Base-by-base conservation (phyloP, 1,140 invertebrate species). In the Aphelenchoides fujianensis region DNA sequence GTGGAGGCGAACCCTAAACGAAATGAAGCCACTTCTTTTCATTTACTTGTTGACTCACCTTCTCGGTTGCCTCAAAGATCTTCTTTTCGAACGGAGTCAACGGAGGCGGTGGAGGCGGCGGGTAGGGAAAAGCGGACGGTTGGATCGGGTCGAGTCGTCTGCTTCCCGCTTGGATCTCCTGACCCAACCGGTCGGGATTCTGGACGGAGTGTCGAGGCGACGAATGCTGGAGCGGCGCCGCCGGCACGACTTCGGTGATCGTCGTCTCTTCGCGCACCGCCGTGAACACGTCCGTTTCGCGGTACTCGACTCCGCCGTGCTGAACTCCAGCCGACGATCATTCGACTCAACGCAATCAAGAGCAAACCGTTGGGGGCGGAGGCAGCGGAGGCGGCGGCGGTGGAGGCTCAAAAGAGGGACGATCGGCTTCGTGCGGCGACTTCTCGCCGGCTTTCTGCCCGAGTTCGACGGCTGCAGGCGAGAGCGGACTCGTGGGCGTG, bases 401-500 rank as follows among this genome's bases (percentile, higher is more conserved):
- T 23, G 41, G 41, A n/a, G n/a, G n/a, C n/a, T n/a, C n/a, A n/a
- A 12, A 48, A 48, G 41, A 48, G 23, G 23, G 41, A 48, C 23
- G 12, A 23, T 48, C 23, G 12, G 41, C 41, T 48, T 48, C 23
- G 41, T 48, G 41, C 23, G 41, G 41, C 23, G 12, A 16, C 41
- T 48, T 12, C 23, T 48, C 41, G 12, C 23, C 41, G 41, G 23
- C 41, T 48, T 48, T 12, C 23, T 48, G 41, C 41, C 23, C 41
- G 41, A 48, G n/a, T n/a, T n/a, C n/a, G n/a, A n/a, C n/a, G n/a
- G n/a, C 41, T 48, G 41, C 7, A 59, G 55, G 55, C 34, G 55
- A 7, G 5, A 59, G 5, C 7, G 55, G 55, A 16, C 27, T 16
- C 12, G 7, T 23, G 5, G 55, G 55, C 28, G 55, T 59, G 28